phyloP scores from a whole-genome alignment of 2,113 vertebrate genomes.

The Mustela lutreola region DNA sequence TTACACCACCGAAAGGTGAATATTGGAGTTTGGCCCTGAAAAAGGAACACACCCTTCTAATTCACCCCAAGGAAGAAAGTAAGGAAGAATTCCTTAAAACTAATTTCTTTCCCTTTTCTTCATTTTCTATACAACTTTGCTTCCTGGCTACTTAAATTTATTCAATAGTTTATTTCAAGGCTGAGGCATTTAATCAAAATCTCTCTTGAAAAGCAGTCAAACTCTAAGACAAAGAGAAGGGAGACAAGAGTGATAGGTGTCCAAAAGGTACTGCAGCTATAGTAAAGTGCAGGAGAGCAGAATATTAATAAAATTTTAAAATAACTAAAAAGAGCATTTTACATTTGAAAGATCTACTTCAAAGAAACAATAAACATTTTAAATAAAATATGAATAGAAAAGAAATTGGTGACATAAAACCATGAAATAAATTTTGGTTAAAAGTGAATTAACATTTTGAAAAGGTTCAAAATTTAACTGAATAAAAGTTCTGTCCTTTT shows the following conservation, averaged over 20 bases:
- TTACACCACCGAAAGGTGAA: background rate
- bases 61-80: background rate
- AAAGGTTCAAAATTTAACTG: background rate
- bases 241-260: background rate
- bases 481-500: slow-evolving; percentile 8
- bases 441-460: background rate
- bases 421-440: background rate
- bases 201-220: background rate
- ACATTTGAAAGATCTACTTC: background rate
- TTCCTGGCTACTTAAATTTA: background rate
- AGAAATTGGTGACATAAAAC: background rate
- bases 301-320: background rate
- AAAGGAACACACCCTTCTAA: background rate
- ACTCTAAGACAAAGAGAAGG: background rate
- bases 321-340: background rate
- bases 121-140: background rate
- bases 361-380: background rate
- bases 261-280: background rate
- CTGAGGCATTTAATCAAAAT: background rate
- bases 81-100: slow-evolving; percentile 37
- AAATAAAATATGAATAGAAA: background rate
- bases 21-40: background rate
- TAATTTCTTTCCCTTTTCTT: background rate
- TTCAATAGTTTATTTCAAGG: background rate
- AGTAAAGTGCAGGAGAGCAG: background rate